phyloP scores from a whole-genome alignment of 1,140 invertebrate species.

The Lepidurus packardi region DNA sequence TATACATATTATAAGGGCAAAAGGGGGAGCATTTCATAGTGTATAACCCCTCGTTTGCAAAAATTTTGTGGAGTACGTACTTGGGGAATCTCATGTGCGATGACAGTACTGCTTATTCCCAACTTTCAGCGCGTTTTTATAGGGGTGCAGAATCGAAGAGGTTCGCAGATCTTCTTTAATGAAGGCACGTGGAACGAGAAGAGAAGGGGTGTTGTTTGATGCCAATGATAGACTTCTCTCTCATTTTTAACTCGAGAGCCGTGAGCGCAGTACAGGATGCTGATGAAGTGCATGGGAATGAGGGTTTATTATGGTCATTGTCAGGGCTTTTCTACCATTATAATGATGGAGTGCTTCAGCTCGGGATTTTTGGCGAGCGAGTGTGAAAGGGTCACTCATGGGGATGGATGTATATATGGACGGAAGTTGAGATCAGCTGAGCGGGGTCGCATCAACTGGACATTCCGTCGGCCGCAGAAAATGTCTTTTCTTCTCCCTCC shows the following conservation, averaged over 20 bases:
- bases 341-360: background rate
- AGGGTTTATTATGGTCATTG: conserved; percentile 15
- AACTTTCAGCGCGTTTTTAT: too few species aligned
- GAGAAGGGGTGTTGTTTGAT: too few species aligned
- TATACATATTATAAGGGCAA: too few species aligned
- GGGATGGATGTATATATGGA: background rate
- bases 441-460: background rate
- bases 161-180: too few species aligned
- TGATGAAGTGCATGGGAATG: background rate
- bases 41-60: too few species aligned
- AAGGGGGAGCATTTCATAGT: too few species aligned
- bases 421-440: background rate
- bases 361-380: too few species aligned
- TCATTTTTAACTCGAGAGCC: background rate
- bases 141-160: too few species aligned
- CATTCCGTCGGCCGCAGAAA: background rate
- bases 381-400: background rate
- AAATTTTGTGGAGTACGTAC: too few species aligned
- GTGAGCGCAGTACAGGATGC: background rate
- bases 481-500: background rate
- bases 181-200: too few species aligned
- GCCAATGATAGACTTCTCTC: background rate
- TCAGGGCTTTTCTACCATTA: background rate
- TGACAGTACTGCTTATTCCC: too few species aligned
- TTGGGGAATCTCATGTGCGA: too few species aligned